Base-by-base conservation (phyloP, 1,140 invertebrate genomes). In the Hydropsyche tenuis region DNA sequence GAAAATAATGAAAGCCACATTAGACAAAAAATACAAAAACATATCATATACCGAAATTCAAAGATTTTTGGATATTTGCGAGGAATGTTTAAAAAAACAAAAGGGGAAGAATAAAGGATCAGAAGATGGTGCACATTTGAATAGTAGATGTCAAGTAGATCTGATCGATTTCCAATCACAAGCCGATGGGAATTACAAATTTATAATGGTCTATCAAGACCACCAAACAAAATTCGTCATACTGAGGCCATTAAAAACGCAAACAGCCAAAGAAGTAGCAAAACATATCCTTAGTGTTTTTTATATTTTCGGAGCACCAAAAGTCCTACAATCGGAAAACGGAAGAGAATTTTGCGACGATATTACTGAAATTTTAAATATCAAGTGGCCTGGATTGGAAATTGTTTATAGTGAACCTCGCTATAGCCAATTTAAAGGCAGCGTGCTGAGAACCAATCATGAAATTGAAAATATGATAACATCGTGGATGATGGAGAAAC, bases 151-250 rank as follows among this genome's bases (percentile, higher is more conserved):
- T 74, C 83, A 86, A 80, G 80, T 87, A 12, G 84, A 86, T 78
- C 73, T 87, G 7, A 86, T 86, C 45, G 83, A 86, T 75, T 73
- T 82, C 37, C 85, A 86, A 74, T 79, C 80, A 27, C 77, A 81
- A 46, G 27, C 79, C 37, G 84, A 85, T 80, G 79, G 79, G 22
- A 77, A 81, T 0, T 84, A 73, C 69, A 83, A 81, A 75, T 86
- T 82, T 75, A 81, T 86, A 70, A 73, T 87, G 42, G 78, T 82
- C 1, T 87, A 86, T 76, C 82, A 86, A 79, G 82, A 86, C 70
- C 82, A 85, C 63, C 72, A 83, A 2, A 85, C 81, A 4, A 87
- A 86, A 77, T 86, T 83, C 79, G 69, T 81, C 0, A 0, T 75
- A 7, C 60, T 84, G 0, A 69, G 79, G 25, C 18, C 80, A 4